These are phyloP conservation scores for Gallinago nigripennis DNA, from an alignment of 2,797 vertebrate genomes.

Conservation along the genomic window DNA sequence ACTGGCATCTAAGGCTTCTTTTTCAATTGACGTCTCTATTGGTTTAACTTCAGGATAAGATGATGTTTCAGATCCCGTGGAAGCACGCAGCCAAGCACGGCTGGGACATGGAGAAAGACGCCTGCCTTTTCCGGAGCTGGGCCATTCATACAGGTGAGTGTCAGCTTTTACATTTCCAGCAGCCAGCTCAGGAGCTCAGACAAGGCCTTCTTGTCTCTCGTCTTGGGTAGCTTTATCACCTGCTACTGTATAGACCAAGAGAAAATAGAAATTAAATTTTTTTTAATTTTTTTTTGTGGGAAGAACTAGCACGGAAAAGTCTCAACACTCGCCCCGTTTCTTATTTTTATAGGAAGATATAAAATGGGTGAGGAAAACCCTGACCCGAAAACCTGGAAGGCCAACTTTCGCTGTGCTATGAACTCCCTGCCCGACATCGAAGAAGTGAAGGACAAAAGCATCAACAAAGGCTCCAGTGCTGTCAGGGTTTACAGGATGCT, in stretches of 20 bases:
- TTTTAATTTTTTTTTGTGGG: not conserved
- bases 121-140: conserved; percentile 92
- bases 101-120: conserved; percentile 94
- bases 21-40: not conserved
- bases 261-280: not conserved
- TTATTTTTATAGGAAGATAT: conserved; percentile 85
- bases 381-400: conserved; percentile 98
- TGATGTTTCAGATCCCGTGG: conserved; percentile 94
- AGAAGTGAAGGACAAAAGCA: conserved; percentile 91
- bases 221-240: not conserved
- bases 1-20: not conserved
- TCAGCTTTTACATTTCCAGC: not conserved
- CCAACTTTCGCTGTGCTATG: conserved; percentile 98
- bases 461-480: conserved; percentile 92
- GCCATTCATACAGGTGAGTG: conserved; percentile 94
- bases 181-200: fast-evolving
- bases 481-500: conserved; percentile 94
- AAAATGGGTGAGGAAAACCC: conserved; percentile 78
- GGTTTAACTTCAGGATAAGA: conserved; percentile 82
- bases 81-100: conserved; percentile 95
- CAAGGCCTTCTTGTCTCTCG: no score
- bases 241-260: not conserved
- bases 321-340: not conserved
- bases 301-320: not conserved
- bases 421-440: conserved; percentile 95